phyloP scores from a whole-genome alignment of 2,888 invertebrate genomes.

The Phragmatobia fuliginosa region DNA sequence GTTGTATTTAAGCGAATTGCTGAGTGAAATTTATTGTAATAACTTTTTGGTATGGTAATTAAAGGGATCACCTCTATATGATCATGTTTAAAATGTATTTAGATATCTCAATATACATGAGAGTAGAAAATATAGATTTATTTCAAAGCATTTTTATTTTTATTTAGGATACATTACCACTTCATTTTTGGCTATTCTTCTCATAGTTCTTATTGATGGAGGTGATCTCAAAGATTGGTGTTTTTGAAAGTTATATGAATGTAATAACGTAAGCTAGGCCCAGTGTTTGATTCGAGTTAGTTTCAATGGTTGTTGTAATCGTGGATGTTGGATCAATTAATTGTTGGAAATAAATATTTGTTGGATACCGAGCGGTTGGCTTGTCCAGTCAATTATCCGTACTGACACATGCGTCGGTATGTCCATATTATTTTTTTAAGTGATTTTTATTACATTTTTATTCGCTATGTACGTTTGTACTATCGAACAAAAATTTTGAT shows the following conservation, averaged over 20 bases:
- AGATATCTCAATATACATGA: background rate
- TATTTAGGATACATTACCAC: background rate
- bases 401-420: conserved; percentile 66
- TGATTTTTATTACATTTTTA: conserved; percentile 71
- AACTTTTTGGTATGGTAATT: conserved; percentile 40
- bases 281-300: conserved; percentile 66
- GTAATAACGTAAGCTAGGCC: conserved; percentile 63
- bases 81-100: conserved; percentile 17
- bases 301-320: conserved; percentile 69
- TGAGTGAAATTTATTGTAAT: conserved; percentile 41
- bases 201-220: conserved; percentile 14
- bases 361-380: conserved; percentile 61
- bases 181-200: background rate
- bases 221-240: conserved; percentile 60
- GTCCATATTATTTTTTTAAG: conserved; percentile 81
- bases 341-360: conserved; percentile 57
- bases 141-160: background rate
- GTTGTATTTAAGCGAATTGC: conserved; percentile 22
- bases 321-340: conserved; percentile 60
- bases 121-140: background rate
- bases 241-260: conserved; percentile 65
- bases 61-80: conserved; percentile 40
- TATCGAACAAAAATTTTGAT: conserved; percentile 58
- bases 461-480: conserved; percentile 51
- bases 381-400: conserved; percentile 80